These are phyloP conservation scores for Macropodus opercularis DNA, from an alignment of 2,797 vertebrate genomes.

Conservation along the genomic window DNA sequence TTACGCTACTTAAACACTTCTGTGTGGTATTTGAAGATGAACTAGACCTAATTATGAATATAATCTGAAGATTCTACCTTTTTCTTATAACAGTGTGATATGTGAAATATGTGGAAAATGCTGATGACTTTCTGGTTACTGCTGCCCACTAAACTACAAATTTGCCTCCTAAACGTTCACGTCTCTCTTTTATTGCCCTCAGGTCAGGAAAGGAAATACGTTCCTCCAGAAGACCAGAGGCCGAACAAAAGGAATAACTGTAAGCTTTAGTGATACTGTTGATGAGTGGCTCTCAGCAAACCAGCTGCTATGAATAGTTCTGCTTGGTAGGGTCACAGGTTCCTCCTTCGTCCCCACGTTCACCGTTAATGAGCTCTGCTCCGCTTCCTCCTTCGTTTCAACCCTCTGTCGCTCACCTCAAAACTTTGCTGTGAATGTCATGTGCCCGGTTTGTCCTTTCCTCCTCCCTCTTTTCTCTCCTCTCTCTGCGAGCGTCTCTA, in stretches of 20 bases:
- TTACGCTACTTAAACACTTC: not conserved
- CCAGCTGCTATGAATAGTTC: constrained; percentile 26
- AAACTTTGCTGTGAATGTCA: constrained; percentile 25
- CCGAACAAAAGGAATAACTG: too few relatives aligned
- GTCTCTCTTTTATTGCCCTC: too few relatives aligned
- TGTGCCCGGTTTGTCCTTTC: not conserved
- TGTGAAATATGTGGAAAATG: too few relatives aligned
- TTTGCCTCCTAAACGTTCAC: too few relatives aligned
- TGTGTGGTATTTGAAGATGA: not conserved
- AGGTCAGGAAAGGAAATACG: too few relatives aligned
- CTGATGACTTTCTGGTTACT: too few relatives aligned
- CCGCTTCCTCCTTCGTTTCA: constrained; percentile 32
- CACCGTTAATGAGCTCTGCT: constrained; percentile 56
- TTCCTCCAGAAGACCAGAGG: too few relatives aligned
- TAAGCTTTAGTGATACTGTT: too few relatives aligned
- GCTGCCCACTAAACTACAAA: too few relatives aligned
- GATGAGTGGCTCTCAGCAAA: constrained; percentile 31
- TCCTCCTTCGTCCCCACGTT: constrained; percentile 43
- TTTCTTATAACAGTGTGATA: too few relatives aligned
- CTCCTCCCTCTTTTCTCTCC: not conserved
- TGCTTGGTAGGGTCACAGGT: constrained; percentile 34
- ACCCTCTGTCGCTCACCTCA: constrained; percentile 12
- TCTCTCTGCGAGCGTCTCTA: constrained; percentile 11
- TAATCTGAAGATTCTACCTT: too few relatives aligned
- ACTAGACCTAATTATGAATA: too few relatives aligned